Percentiles rank a stretch among this genome's conserved stretches.
phyloP scores from a whole-genome alignment of 2,113 vertebrate genomes.

The Aspidoscelis tigris region DNA sequence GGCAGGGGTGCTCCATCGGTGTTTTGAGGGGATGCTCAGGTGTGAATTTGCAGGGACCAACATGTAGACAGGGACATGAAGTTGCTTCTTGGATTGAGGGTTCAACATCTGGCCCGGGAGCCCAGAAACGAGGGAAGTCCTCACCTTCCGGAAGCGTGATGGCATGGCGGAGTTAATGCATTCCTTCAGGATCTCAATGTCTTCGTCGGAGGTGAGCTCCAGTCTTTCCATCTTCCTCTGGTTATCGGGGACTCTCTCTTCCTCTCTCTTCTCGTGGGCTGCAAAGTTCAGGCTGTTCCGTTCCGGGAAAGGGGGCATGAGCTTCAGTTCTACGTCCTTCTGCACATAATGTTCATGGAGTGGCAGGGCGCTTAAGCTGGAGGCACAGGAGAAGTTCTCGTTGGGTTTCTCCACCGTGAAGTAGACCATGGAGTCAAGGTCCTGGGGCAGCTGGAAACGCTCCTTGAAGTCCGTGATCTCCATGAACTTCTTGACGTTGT shows the following conservation, averaged over 20 bases:
- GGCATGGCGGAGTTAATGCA: slow-evolving; percentile 96
- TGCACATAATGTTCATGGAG: slow-evolving; percentile 95
- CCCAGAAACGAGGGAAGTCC: slow-evolving; percentile 82
- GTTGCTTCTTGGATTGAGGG: slow-evolving; percentile 78
- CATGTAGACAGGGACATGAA: slow-evolving; percentile 92
- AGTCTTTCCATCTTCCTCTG: slow-evolving; percentile 64
- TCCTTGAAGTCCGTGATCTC: slow-evolving; percentile 96
- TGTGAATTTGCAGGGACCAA: slow-evolving; percentile 86
- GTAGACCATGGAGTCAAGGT: slow-evolving; percentile 94
- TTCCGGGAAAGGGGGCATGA: slow-evolving; percentile 88
- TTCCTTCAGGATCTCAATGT: slow-evolving; percentile 93
- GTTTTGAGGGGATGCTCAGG: slow-evolving; percentile 68
- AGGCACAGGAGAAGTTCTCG: slow-evolving; percentile 97
- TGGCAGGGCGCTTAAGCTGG: slow-evolving; percentile 94
- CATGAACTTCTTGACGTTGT: slow-evolving; percentile 91
- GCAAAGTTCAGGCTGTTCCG: slow-evolving; percentile 77
- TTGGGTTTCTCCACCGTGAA: slow-evolving; percentile 97
- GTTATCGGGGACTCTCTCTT: slow-evolving; percentile 75
- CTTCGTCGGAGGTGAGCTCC: slow-evolving; percentile 85
- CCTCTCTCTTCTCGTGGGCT: slow-evolving; percentile 75
- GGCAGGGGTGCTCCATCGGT: slow-evolving; percentile 59
- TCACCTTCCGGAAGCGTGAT: slow-evolving; percentile 90
- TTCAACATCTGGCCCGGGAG: slow-evolving; percentile 80
- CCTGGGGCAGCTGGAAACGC: slow-evolving; percentile 89
- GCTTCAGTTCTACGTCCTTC: slow-evolving; percentile 95